Evolutionary conservation across 2,113 vertebrate species (phyloP).

Genomic region (Pyxicephalus adspersus): DNA sequence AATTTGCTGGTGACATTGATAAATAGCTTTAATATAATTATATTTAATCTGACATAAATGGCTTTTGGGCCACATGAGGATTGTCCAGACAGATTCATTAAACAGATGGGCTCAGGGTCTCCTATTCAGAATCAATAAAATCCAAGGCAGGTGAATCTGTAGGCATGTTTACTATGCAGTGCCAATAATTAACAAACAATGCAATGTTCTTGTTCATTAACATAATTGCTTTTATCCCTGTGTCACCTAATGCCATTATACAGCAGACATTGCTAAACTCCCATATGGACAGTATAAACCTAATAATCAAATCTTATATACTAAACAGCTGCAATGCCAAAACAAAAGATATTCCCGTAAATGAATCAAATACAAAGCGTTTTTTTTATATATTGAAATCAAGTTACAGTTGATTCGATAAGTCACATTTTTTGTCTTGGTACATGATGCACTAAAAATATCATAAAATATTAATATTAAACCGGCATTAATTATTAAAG

Average conservation of each 20-base stretch:
- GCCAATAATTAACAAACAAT: constrained; percentile 15
- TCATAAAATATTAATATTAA: too few relatives aligned
- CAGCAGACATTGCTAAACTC: not conserved
- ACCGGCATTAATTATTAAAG: too few relatives aligned
- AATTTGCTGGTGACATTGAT: constrained; percentile 8
- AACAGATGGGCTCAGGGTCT: constrained; percentile 24
- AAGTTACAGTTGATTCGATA: too few relatives aligned
- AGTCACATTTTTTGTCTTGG: too few relatives aligned
- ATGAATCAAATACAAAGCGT: too few relatives aligned
- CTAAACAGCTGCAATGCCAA: too few relatives aligned
- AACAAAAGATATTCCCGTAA: too few relatives aligned
- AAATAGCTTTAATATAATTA: constrained; percentile 48
- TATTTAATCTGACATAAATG: constrained; percentile 34
- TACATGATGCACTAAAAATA: too few relatives aligned
- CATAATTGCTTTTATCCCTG: constrained; percentile 17
- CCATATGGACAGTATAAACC: constrained; percentile 6
- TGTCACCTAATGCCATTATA: constrained; percentile 17
- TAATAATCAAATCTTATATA: constrained; percentile 1
- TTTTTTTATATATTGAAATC: too few relatives aligned
- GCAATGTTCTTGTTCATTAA: not conserved
- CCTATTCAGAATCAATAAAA: not conserved
- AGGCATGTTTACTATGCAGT: constrained; percentile 22
- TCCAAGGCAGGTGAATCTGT: not conserved
- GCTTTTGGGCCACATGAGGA: constrained; percentile 7
- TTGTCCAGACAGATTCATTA: constrained; percentile 34